Percentiles rank a stretch among this genome's conserved stretches.
These are phyloP conservation scores for Thecocarcelia acutangulata DNA, from an alignment of 2,888 invertebrate genomes.

Conservation along the genomic window DNA sequence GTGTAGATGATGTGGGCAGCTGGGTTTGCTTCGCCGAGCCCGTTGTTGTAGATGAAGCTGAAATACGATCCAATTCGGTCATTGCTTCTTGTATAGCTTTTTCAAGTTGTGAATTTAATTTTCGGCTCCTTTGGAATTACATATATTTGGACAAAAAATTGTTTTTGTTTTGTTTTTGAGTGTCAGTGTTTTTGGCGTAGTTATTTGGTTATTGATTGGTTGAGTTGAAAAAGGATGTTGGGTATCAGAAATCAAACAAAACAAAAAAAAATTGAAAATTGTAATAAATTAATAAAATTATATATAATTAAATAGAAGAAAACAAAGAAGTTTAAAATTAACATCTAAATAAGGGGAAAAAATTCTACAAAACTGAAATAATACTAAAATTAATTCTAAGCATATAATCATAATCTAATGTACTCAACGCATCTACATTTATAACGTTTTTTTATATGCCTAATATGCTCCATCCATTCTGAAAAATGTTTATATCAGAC, in stretches of 20 bases:
- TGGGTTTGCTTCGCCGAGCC: slow-evolving; percentile 71
- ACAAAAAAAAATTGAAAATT: slow-evolving; percentile 59
- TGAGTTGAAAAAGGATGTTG: slow-evolving; percentile 54
- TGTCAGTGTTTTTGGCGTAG: slow-evolving; percentile 56
- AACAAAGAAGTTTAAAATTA: neutral
- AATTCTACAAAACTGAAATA: neutral
- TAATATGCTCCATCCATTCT: too few species aligned
- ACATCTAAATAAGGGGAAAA: neutral
- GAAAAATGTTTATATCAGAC: too few species aligned
- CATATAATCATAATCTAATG: too few species aligned
- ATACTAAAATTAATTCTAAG: too few species aligned
- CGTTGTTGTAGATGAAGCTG: slow-evolving; percentile 78
- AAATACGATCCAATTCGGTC: slow-evolving; percentile 91
- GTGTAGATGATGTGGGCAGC: slow-evolving; percentile 74
- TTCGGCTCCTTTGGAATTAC: slow-evolving; percentile 88
- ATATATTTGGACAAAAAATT: too few species aligned
- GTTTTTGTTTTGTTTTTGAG: slow-evolving; percentile 60
- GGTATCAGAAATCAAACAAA: slow-evolving; percentile 56
- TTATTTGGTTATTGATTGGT: slow-evolving; percentile 48
- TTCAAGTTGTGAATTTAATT: slow-evolving; percentile 94
- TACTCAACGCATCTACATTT: too few species aligned
- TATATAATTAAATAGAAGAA: slow-evolving; percentile 14
- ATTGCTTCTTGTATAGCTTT: slow-evolving; percentile 96
- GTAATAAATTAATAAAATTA: slow-evolving; percentile 39
- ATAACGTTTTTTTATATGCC: too few species aligned